Percentiles rank a stretch among this genome's conserved stretches.
Conservation (phyloP, 2,888 invertebrate genomes). For the Megaustenia siamemsis region DNA sequence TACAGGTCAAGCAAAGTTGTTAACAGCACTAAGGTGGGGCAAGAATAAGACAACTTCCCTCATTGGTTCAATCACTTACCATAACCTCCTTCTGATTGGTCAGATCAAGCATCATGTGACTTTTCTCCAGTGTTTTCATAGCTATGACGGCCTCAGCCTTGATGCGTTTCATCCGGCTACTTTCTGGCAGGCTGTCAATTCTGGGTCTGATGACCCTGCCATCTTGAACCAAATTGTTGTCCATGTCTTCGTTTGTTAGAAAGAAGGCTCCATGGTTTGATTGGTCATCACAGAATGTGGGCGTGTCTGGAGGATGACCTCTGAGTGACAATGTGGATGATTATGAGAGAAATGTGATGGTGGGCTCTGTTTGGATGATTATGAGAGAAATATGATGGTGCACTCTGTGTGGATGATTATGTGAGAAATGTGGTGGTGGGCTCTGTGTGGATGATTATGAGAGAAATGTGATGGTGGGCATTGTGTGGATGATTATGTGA, state of each 20-base stretch:
- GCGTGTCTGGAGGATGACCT: constrained; percentile 45
- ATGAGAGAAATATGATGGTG: too few relatives aligned
- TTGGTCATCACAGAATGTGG: not conserved
- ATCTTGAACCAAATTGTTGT: constrained; percentile 3
- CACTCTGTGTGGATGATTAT: too few relatives aligned
- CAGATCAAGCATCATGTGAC: constrained; percentile 64
- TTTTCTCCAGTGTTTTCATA: constrained; percentile 52
- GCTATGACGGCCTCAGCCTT: constrained; percentile 29
- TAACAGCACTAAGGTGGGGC: too few relatives aligned
- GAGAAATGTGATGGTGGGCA: too few relatives aligned
- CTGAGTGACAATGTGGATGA: too few relatives aligned
- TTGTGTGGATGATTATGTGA: too few relatives aligned
- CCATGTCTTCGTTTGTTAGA: not conserved
- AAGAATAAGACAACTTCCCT: too few relatives aligned
- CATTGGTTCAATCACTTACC: constrained; percentile 59
- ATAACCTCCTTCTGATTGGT: constrained; percentile 61
- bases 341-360: too few relatives aligned
- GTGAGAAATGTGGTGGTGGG: too few relatives aligned
- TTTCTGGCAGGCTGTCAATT: not conserved
- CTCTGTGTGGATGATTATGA: too few relatives aligned
- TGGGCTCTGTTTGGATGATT: too few relatives aligned
- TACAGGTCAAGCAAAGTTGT: too few relatives aligned
- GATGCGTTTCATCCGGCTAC: constrained; percentile 3
- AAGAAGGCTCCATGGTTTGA: constrained; percentile 10
- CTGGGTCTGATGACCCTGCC: not conserved